These are phyloP conservation scores for Peromyscus polionotus DNA, from an alignment of 2,113 vertebrate species.

Conservation along the genomic window DNA sequence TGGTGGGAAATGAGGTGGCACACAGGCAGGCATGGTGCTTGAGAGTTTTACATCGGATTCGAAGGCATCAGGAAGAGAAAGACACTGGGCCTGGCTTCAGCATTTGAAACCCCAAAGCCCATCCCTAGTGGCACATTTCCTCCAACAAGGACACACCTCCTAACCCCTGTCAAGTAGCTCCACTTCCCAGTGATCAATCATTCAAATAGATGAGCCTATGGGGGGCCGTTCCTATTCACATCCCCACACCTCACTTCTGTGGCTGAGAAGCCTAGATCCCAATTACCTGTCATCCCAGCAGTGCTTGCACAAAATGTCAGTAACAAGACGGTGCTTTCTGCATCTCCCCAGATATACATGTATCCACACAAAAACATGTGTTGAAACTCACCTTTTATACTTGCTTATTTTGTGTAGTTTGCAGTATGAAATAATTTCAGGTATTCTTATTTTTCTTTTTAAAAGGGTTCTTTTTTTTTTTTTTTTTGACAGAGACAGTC, in stretches of 20 bases:
- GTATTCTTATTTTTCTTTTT: background rate
- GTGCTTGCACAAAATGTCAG: background rate
- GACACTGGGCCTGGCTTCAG: background rate
- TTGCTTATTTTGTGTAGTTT: constrained; percentile 41
- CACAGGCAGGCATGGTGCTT: background rate
- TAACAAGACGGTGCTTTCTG: background rate
- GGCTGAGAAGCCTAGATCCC: constrained; percentile 1
- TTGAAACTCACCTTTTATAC: constrained; percentile 35
- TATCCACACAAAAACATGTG: background rate
- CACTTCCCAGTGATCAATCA: background rate
- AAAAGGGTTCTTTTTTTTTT: background rate
- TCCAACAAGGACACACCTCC: background rate
- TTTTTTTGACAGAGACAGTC: background rate
- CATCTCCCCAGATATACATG: background rate
- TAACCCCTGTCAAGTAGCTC: background rate
- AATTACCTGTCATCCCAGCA: constrained; percentile 2
- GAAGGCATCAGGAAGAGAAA: background rate
- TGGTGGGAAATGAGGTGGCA: background rate
- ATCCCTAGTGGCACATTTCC: background rate
- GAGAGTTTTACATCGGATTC: background rate
- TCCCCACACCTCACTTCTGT: background rate
- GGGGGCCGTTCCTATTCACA: background rate
- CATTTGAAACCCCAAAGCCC: background rate
- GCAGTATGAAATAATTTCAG: constrained; percentile 51
- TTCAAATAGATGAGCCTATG: background rate